These are phyloP conservation scores for Protophormia terraenovae DNA, from an alignment of 2,888 invertebrate genomes.

Conservation along the genomic window DNA sequence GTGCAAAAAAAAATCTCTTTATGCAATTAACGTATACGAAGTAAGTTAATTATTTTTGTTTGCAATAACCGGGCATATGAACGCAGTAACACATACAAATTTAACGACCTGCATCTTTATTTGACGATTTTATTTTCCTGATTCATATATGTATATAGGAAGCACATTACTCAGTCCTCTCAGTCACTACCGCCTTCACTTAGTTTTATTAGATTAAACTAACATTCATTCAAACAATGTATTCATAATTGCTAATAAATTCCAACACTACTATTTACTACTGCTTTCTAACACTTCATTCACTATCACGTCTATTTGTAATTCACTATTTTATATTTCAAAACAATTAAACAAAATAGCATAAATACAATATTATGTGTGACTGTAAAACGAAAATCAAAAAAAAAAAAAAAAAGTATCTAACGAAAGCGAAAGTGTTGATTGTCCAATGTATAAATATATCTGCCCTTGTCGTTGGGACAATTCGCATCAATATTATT, in stretches of 20 bases:
- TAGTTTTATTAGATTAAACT: constrained; percentile 10
- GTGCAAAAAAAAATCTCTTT: no score
- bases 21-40: no score
- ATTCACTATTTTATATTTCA: not conserved
- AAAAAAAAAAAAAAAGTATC: constrained; percentile 23
- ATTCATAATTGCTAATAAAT: not conserved
- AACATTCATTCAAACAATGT: not conserved
- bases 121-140: no score
- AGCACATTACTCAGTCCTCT: no score
- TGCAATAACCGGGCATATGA: no score
- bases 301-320: not conserved
- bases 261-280: not conserved
- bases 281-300: not conserved
- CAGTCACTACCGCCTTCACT: no score
- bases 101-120: no score
- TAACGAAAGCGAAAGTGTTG: constrained; percentile 49
- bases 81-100: no score
- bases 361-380: constrained; percentile 35
- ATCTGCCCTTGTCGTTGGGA: constrained; percentile 57
- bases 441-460: constrained; percentile 59
- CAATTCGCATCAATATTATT: constrained; percentile 15
- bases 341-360: constrained; percentile 46
- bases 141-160: no score
- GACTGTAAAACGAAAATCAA: constrained; percentile 29
- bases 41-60: no score